These are phyloP conservation scores for Rhagonycha fulva DNA, from an alignment of 2,888 invertebrate species.

Conservation along the genomic window DNA sequence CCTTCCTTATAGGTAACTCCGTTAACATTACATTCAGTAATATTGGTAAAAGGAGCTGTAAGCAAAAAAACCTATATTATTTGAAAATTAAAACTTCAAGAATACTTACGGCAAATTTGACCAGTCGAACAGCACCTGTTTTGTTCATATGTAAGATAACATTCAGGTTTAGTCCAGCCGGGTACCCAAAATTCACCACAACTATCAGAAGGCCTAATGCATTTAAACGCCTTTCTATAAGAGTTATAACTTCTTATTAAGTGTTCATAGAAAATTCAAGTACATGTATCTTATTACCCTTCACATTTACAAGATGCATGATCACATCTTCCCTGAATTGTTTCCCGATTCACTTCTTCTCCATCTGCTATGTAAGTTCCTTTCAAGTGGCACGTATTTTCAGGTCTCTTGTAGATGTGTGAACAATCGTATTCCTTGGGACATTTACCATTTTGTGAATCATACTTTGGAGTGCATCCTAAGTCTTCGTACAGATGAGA, in stretches of 20 bases:
- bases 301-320: neutral
- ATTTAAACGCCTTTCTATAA: neutral
- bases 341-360: neutral
- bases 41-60: slow-evolving; percentile 1
- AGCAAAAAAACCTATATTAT: neutral
- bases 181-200: neutral
- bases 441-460: neutral
- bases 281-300: neutral
- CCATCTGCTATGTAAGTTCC: neutral
- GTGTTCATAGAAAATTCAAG: neutral
- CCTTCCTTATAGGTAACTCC: slow-evolving; percentile 8
- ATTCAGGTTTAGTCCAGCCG: neutral
- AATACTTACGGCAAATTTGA: neutral
- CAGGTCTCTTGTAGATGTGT: neutral
- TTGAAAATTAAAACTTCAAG: neutral
- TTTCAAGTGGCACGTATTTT: neutral
- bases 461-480: neutral
- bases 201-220: neutral
- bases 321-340: neutral
- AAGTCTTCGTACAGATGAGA: neutral
- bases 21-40: slow-evolving; percentile 2
- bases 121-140: neutral
- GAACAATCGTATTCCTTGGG: neutral
- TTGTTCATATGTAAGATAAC: neutral
- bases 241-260: neutral